Base-by-base conservation (phyloP, 35 echinoderm and acorn worm species). In the Acanthaster planci region DNA sequence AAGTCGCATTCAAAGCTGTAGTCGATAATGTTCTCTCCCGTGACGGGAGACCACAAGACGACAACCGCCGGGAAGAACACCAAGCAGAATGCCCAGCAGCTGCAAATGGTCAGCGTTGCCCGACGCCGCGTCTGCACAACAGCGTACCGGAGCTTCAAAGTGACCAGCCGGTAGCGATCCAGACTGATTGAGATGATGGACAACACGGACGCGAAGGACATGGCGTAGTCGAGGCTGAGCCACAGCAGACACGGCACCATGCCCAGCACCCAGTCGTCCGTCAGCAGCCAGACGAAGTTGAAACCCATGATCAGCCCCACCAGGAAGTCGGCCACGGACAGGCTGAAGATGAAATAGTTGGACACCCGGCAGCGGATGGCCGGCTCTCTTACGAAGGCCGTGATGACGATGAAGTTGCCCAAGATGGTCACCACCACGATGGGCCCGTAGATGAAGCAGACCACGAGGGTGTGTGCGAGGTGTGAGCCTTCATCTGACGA, bases 81-180 rank as follows among this genome's bases (percentile, higher is more conserved):
- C n/a, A 93, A 37, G 10, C 80, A 84, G 55, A 86, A 72, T 30
- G 47, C 55, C 92, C 92, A 93, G 34, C 86, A 85, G 22, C 44
- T 40, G 16, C 55, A 47, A 14, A 84, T 52, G 36, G 76, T 57
- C 47, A 85, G 12, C 9, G 67, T 9, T 16, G 82, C 76, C 14
- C 82, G 56, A 18, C 75, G 77, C 39, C 84, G 60, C 8, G 86
- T 93, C 56, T 93, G 92, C 38, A 82, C 83, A 2, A 32, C 53
- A 5, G 30, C 75, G 67, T 93, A 93, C 1, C 58, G 34, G 5
- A 88, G 40, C 37, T 89, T 89, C 56, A 89, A 84, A 37, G 76
- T 88, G 19, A 93, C 92, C 76, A 93, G 47, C 81, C 92, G 84
- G 54, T 85, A 93, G 42, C 92, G 86, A 84, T 93, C 92, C 26